Conservation (phyloP, 23 tunicate species). For the Corella eumyota region DNA sequence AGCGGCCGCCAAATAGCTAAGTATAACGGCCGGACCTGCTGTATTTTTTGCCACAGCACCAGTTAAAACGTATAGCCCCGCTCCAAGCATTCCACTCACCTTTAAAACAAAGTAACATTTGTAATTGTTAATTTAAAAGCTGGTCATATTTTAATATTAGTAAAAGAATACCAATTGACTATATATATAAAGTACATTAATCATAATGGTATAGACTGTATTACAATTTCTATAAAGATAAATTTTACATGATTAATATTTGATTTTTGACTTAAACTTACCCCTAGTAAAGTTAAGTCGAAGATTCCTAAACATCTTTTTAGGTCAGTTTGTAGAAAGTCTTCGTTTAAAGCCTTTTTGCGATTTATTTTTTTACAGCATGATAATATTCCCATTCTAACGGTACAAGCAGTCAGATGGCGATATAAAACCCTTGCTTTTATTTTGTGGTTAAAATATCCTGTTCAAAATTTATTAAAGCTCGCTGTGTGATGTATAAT, state of each 20-base stretch:
- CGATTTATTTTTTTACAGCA: conserved; percentile 30
- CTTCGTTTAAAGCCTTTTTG: conserved; percentile 24
- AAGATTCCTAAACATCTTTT: conserved; percentile 42
- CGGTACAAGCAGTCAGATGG: too few relatives aligned
- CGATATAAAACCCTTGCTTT: too few relatives aligned
- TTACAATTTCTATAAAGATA: too few relatives aligned
- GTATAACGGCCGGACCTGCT: conserved; percentile 38
- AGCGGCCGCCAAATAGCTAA: conserved; percentile 46
- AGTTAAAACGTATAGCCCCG: conserved; percentile 54
- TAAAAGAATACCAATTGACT: too few relatives aligned
- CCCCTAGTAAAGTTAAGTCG: conserved; percentile 52
- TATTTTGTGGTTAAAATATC: too few relatives aligned
- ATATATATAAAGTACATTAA: too few relatives aligned
- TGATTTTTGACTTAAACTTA: conserved; percentile 5
- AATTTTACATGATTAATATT: too few relatives aligned
- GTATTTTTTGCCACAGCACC: conserved; percentile 56
- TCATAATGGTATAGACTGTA: too few relatives aligned
- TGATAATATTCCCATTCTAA: conserved; percentile 2
- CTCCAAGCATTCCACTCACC: conserved; percentile 74
- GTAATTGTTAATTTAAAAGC: background rate
- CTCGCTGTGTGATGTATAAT: too few relatives aligned
- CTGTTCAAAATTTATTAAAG: too few relatives aligned
- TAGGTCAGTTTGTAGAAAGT: conserved; percentile 33
- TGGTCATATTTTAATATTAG: too few relatives aligned
- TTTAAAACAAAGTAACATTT: background rate